Evolutionary conservation across 1,140 invertebrate genomes (phyloP).

Genomic region (Druon quercuslanigerum): DNA sequence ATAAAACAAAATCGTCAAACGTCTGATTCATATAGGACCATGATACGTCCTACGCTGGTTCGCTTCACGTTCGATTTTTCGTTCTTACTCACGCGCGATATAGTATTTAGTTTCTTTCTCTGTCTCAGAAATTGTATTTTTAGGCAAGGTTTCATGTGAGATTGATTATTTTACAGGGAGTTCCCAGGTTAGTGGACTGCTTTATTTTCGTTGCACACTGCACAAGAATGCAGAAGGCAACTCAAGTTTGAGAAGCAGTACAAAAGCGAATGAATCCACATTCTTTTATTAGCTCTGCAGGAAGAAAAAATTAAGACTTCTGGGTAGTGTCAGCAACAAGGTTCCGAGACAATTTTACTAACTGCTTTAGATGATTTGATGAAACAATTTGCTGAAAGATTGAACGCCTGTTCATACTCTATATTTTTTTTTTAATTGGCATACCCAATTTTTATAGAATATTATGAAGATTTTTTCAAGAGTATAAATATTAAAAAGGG

Average conservation of each 20-base stretch:
- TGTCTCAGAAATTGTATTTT: slow-evolving; percentile 10
- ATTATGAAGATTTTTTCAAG: too few species aligned
- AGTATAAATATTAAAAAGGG: too few species aligned
- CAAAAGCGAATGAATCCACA: slow-evolving; percentile 5
- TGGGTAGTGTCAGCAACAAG: not conserved
- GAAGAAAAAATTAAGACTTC: not conserved
- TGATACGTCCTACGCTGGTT: not conserved
- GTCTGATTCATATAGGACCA: not conserved
- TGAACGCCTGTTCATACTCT: too few species aligned
- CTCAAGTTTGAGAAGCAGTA: not conserved
- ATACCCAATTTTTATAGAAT: too few species aligned
- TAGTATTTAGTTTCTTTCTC: not conserved
- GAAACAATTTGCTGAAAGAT: not conserved
- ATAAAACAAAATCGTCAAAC: not conserved
- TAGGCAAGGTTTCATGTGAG: slow-evolving; percentile 9
- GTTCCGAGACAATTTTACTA: not conserved
- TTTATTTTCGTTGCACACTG: slow-evolving; percentile 28
- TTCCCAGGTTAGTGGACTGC: slow-evolving; percentile 17
- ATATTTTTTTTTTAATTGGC: too few species aligned
- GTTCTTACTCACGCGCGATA: not conserved
- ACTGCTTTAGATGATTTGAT: not conserved
- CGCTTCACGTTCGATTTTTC: slow-evolving; percentile 4
- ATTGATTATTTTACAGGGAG: slow-evolving; percentile 21
- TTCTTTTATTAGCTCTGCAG: not conserved
- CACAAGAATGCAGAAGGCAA: slow-evolving; percentile 13